Base-by-base conservation (phyloP, 2,113 vertebrate species). In the Ascaphus truei region DNA sequence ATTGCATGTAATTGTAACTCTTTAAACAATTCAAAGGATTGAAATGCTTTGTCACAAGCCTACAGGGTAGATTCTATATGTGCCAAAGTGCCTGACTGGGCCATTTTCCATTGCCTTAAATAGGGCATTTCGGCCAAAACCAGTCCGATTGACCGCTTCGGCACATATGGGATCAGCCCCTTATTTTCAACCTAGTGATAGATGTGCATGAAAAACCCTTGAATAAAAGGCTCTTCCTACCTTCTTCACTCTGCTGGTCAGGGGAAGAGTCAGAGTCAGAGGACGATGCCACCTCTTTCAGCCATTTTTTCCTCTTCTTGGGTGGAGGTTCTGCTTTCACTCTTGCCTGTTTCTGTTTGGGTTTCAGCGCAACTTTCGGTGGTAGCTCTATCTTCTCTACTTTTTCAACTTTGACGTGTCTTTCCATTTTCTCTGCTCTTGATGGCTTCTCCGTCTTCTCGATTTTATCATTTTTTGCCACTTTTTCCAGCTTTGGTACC, bases 221-320 rank as follows among this genome's bases (percentile, higher is more conserved):
- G n/a, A n/a, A n/a, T n/a, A n/a, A n/a, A n/a, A n/a, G n/a, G n/a
- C n/a, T 11, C n/a, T 43, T n/a, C 81, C 83, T 63, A 91, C 95
- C 94, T 4, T 96, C 93, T 81, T 96, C 94, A 1, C 94, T 96
- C 53, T 90, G 89, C 1, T 82, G 91, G 33, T 93, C 91, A 0
- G 91, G 90, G 0, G 93, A 93, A 0, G 94, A 95, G 52, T 95
- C 93, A 0, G 94, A 96, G 60, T 95, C 93, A 0, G 93, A 94
- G 2, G 93, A 94, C 4, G 91, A 80, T 0, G 68, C 88, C 0
- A 87, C 89, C 61, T 95, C 93, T 58, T 93, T 95, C 52, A 94
- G 84, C 94, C 94, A 96, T 80, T 93, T 94, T 87, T 95, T 95
- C 72, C 94, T 92, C 80, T 96, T 96, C 79, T 96, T 96, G 1